Evolutionary conservation across 2,888 invertebrate species (phyloP).

Genomic region (Caradrina kadenii): DNA sequence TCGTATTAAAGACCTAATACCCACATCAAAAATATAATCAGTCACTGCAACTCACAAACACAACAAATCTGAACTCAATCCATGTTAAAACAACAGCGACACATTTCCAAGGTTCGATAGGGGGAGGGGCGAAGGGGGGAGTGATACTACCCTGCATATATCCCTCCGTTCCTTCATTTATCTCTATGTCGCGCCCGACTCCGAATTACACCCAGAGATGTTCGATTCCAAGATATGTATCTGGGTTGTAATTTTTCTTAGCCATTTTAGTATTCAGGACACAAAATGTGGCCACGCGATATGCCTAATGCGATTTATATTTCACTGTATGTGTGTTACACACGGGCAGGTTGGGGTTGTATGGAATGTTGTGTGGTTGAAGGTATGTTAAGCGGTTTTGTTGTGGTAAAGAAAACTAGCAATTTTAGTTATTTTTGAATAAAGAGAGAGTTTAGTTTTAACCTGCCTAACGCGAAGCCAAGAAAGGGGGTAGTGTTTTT

Average conservation of each 20-base stretch:
- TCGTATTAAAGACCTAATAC: background rate
- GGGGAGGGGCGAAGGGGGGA: conserved; percentile 56
- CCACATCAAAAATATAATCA: conserved; percentile 2
- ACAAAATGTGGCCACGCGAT: conserved; percentile 74
- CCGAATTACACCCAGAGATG: conserved; percentile 79
- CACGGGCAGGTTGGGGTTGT: conserved; percentile 32
- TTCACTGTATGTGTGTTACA: conserved; percentile 57
- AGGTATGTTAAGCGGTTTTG: conserved; percentile 10
- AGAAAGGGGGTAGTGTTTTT: background rate
- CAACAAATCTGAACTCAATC: conserved; percentile 57
- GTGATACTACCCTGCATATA: conserved; percentile 66
- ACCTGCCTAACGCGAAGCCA: no score
- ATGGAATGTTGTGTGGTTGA: conserved; percentile 16
- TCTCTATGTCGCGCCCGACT: conserved; percentile 74
- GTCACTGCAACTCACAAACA: conserved; percentile 49
- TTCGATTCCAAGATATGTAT: conserved; percentile 82
- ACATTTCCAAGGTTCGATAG: conserved; percentile 70
- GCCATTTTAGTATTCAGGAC: conserved; percentile 81
- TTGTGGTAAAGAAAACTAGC: background rate
- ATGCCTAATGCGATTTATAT: conserved; percentile 76
- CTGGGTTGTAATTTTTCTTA: conserved; percentile 84
- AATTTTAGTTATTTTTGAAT: background rate
- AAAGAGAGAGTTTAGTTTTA: background rate
- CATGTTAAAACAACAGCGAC: conserved; percentile 68
- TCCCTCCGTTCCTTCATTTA: conserved; percentile 73